These are phyloP conservation scores for Ptychoptera albimana DNA, from an alignment of 2,888 invertebrate species.

Conservation along the genomic window DNA sequence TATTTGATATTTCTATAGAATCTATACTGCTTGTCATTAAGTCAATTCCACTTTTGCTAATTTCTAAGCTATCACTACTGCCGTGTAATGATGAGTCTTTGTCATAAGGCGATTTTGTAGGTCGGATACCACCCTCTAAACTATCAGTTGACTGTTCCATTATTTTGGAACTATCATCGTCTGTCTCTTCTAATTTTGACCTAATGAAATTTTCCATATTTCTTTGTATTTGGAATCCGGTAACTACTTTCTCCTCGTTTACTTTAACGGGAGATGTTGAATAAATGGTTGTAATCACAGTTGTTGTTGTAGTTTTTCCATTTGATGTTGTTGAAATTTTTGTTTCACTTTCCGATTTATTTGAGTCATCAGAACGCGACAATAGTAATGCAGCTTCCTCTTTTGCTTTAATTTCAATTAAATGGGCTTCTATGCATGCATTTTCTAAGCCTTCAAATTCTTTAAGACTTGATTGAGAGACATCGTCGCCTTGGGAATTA, in stretches of 20 bases:
- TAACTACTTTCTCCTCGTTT: neutral
- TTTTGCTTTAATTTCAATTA: constrained; percentile 66
- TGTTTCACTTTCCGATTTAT: constrained; percentile 24
- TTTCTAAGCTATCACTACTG: constrained; percentile 52
- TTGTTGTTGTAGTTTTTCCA: constrained; percentile 14
- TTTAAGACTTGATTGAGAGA: constrained; percentile 72
- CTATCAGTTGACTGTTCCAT: constrained; percentile 49
- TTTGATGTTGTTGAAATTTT: constrained; percentile 24
- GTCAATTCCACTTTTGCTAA: constrained; percentile 35
- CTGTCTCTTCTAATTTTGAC: constrained; percentile 25
- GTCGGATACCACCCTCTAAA: constrained; percentile 28
- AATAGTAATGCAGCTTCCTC: constrained; percentile 68
- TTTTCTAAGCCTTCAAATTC: constrained; percentile 87
- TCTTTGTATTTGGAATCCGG: constrained; percentile 6
- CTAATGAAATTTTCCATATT: constrained; percentile 25
- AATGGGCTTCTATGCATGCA: constrained; percentile 69
- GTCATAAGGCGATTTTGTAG: neutral
- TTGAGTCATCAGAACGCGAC: constrained; percentile 33
- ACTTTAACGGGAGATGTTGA: constrained; percentile 1
- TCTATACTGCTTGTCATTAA: constrained; percentile 41
- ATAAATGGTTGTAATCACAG: constrained; percentile 12
- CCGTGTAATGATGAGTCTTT: constrained; percentile 33
- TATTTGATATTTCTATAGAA: constrained; percentile 31
- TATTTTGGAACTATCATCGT: constrained; percentile 28
- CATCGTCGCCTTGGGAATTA: constrained; percentile 66